Evolutionary conservation across 2,113 vertebrate genomes (phyloP).

Genomic region (Neoarius graeffei): DNA sequence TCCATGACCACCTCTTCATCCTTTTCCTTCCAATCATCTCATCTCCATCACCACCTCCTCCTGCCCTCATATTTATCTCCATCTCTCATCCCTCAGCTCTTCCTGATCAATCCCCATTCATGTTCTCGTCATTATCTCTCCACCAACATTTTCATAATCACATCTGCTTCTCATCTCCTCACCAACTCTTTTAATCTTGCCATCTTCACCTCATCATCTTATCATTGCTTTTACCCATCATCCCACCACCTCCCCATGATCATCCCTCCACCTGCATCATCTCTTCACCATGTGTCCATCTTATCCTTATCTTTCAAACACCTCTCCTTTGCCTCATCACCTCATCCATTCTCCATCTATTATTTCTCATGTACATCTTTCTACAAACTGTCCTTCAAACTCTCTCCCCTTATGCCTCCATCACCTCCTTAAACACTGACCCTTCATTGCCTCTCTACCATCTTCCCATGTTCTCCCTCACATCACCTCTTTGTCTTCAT

Average conservation of each 20-base stretch:
- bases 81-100: background rate
- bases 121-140: background rate
- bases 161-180: background rate
- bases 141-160: background rate
- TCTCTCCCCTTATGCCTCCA: too few species aligned
- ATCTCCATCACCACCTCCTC: background rate
- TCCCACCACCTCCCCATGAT: background rate
- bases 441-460: too few species aligned
- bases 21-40: background rate
- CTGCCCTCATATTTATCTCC: background rate
- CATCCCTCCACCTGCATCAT: background rate
- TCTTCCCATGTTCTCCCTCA: too few species aligned
- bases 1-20: background rate
- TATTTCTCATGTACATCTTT: background rate
- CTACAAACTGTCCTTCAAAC: background rate
- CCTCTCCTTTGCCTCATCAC: background rate
- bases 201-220: background rate
- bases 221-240: background rate
- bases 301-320: too few species aligned
- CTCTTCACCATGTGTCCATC: too few species aligned
- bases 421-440: too few species aligned
- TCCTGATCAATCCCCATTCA: background rate
- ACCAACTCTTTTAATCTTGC: background rate
- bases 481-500: too few species aligned
- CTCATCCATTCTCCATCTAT: background rate